A percentile compares a stretch with the other conserved stretches of the same genome.
phyloP scores from a whole-genome alignment of 2,113 vertebrate genomes.

The Chaetodon auriga region DNA sequence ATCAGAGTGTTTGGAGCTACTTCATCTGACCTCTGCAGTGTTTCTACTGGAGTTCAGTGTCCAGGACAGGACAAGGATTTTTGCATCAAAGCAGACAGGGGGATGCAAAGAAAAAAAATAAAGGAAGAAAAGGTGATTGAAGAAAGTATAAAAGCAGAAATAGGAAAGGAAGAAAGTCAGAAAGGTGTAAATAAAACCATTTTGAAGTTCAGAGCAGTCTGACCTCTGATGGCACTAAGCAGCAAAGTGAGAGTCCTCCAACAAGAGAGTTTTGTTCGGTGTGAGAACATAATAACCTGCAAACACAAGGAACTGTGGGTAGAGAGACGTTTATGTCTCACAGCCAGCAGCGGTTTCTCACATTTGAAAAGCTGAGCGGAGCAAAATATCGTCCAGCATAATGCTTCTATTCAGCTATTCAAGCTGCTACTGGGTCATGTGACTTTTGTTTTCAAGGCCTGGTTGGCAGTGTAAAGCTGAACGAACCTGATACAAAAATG shows the following conservation, averaged over 20 bases:
- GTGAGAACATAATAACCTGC: constrained; percentile 33
- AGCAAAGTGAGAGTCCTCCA: neutral
- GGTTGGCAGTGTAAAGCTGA: neutral
- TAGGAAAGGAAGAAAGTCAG: too few relatives aligned
- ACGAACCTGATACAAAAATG: neutral
- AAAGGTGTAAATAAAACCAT: neutral
- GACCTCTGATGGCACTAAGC: neutral
- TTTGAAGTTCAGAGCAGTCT: neutral
- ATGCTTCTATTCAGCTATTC: neutral
- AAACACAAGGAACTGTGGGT: constrained; percentile 47
- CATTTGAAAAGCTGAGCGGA: neutral
- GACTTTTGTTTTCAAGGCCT: neutral
- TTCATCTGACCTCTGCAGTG: neutral
- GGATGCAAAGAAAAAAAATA: neutral
- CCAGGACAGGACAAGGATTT: neutral
- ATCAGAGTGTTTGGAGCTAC: neutral
- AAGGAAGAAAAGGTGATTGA: neutral
- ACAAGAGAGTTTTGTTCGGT: constrained; percentile 9
- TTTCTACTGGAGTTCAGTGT: neutral
- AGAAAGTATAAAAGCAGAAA: neutral
- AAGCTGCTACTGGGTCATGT: neutral
- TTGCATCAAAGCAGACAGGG: neutral
- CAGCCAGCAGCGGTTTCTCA: constrained; percentile 1
- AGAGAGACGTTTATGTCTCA: neutral
- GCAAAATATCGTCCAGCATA: neutral